Evolutionary conservation across 2,888 invertebrate genomes (phyloP).

Genomic region (Noctuana brunneofusca): DNA sequence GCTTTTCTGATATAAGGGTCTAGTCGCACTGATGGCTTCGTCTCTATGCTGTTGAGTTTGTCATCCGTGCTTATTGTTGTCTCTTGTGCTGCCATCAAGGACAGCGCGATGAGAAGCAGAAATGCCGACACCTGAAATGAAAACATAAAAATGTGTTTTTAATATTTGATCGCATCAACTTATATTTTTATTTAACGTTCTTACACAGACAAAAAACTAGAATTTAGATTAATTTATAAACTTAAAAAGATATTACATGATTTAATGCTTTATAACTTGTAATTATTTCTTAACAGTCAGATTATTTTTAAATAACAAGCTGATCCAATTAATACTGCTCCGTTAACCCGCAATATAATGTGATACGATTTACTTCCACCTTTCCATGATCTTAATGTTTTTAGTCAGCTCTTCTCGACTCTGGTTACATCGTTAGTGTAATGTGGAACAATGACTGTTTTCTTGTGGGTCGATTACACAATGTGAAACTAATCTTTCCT

Average conservation of each 20-base stretch:
- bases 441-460: conserved; percentile 63
- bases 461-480: conserved; percentile 59
- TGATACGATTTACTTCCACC: conserved; percentile 51
- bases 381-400: conserved; percentile 62
- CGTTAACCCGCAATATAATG: conserved; percentile 11
- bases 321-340: conserved; percentile 1
- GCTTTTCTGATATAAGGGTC: conserved; percentile 90
- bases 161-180: too few relatives aligned
- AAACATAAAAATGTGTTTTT: background rate
- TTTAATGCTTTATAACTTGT: too few relatives aligned
- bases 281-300: too few relatives aligned
- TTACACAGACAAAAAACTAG: too few relatives aligned
- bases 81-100: conserved; percentile 59
- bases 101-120: conserved; percentile 53
- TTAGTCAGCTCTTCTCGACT: conserved; percentile 51
- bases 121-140: conserved; percentile 64
- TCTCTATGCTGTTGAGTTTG: conserved; percentile 69
- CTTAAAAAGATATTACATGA: too few relatives aligned
- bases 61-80: conserved; percentile 58
- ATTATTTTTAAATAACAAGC: background rate
- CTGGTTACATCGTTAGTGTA: conserved; percentile 57
- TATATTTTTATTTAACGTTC: too few relatives aligned
- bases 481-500: conserved; percentile 45
- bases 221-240: too few relatives aligned
- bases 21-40: conserved; percentile 83